phyloP scores from a whole-genome alignment of 2,797 vertebrate species.

The Myioborus miniatus region DNA sequence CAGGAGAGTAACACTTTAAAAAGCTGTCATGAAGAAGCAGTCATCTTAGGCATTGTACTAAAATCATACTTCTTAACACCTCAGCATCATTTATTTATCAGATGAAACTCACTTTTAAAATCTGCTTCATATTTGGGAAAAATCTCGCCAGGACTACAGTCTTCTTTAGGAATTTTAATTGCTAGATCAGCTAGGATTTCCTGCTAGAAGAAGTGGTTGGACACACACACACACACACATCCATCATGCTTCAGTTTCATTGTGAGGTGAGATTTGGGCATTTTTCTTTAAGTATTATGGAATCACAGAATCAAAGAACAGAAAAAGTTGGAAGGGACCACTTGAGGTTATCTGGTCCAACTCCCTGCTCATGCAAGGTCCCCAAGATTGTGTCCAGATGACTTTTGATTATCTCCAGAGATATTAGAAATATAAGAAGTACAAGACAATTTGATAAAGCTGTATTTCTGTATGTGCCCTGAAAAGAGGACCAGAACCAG shows the following conservation, averaged over 20 bases:
- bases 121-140: not conserved
- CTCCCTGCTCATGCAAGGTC: not conserved
- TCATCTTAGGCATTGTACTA: not conserved
- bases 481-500: not conserved
- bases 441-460: not conserved
- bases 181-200: not conserved
- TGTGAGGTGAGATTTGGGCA: not conserved
- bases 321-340: not conserved
- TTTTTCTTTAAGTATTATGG: not conserved
- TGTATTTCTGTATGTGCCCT: not conserved
- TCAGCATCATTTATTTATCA: not conserved
- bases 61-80: not conserved
- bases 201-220: not conserved
- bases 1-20: not conserved
- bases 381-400: not conserved
- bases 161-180: not conserved
- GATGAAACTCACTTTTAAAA: not conserved
- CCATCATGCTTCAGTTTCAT: not conserved
- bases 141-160: not conserved
- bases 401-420: not conserved
- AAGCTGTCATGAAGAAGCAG: not conserved
- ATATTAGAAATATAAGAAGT: not conserved
- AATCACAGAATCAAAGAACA: not conserved
- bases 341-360: not conserved
- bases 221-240: rapidly evolving